These are phyloP conservation scores for Ageneiosus marmoratus DNA, from an alignment of 2,113 vertebrate species.

Conservation along the genomic window DNA sequence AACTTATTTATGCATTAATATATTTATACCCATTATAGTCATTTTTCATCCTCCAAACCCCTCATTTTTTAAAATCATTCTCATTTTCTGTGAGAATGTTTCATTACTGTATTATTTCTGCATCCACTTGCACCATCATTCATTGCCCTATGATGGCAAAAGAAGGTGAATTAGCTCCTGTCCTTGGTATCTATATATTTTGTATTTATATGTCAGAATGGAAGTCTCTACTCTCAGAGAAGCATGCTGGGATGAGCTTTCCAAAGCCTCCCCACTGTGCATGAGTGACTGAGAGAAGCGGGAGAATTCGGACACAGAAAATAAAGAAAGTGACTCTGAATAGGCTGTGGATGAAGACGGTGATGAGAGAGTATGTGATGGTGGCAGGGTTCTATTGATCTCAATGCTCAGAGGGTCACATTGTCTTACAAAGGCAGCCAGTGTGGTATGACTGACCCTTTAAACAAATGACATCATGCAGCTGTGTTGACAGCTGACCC, in stretches of 20 bases:
- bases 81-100: neutral
- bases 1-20: too few relatives aligned
- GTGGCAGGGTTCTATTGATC: slow-evolving; percentile 36
- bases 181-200: neutral
- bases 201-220: neutral
- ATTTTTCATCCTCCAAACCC: too few relatives aligned
- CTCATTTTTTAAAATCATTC: neutral
- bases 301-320: slow-evolving; percentile 38
- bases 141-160: neutral
- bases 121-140: neutral
- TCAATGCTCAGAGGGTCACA: slow-evolving; percentile 22
- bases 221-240: neutral
- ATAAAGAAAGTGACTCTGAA: slow-evolving; percentile 44
- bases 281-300: slow-evolving; percentile 29
- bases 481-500: slow-evolving; percentile 42
- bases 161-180: neutral
- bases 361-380: slow-evolving; percentile 6
- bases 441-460: slow-evolving; percentile 33
- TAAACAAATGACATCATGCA: slow-evolving; percentile 53
- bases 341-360: slow-evolving; percentile 21
- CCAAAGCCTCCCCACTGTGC: neutral
- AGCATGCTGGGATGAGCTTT: slow-evolving; percentile 20
- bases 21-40: too few relatives aligned
- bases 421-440: slow-evolving; percentile 42
- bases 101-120: neutral